Percentiles rank a stretch among this genome's conserved stretches.
Evolutionary conservation across 2,113 vertebrate genomes (phyloP).

Genomic region (Eudorcas thomsonii): DNA sequence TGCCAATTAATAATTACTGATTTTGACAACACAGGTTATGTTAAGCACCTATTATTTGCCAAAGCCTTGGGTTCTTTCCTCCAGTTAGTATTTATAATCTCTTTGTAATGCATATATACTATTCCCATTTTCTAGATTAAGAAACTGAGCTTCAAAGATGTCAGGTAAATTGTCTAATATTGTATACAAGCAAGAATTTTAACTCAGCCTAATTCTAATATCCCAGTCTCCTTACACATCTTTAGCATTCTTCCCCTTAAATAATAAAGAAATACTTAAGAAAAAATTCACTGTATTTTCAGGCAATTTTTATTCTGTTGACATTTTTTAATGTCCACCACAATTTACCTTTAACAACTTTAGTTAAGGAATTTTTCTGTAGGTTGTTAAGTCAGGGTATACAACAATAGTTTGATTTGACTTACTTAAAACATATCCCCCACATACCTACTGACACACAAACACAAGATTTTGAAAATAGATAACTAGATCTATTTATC

Average conservation of each 20-base stretch:
- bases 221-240: background rate
- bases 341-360: background rate
- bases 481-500: background rate
- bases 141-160: background rate
- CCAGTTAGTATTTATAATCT: background rate
- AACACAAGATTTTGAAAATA: background rate
- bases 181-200: background rate
- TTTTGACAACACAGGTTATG: background rate
- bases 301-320: background rate
- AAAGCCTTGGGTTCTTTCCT: background rate
- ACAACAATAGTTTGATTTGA: slow-evolving; percentile 20
- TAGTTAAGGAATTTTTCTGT: background rate
- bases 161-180: background rate
- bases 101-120: background rate
- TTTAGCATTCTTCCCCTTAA: background rate
- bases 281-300: background rate
- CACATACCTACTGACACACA: background rate
- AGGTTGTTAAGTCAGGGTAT: background rate
- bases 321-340: background rate
- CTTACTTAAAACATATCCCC: background rate
- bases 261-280: background rate
- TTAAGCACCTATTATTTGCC: background rate
- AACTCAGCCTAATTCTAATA: background rate
- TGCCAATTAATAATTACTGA: background rate
- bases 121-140: slow-evolving; percentile 1